Base-by-base conservation (phyloP, 2,797 vertebrate genomes). In the Enteromius afrohamiltoni region DNA sequence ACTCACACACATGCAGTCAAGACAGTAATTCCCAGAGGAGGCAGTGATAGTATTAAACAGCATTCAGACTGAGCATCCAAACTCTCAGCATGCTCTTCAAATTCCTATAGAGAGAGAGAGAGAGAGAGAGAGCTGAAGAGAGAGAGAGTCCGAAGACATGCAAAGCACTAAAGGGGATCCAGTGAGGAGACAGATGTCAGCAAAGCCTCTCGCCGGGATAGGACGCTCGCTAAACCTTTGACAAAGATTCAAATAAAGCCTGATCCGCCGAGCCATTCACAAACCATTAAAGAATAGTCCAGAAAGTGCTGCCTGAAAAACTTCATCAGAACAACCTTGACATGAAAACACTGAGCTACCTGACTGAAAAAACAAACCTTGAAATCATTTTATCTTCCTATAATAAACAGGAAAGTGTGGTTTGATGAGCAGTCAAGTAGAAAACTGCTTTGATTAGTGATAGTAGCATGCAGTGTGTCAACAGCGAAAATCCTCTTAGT, bases 121-220 rank as follows among this genome's bases (percentile, higher is more conserved):
- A 80, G 53, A 77, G 53, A 34, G n/a, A n/a, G n/a, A n/a, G n/a
- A n/a, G n/a, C n/a, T n/a, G n/a, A 26, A 23, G 53, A 17, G 31
- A 77, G 74, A 29, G 75, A 45, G 75, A 71, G 42, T 14, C 31
- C 84, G n/a, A 78, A 79, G 84, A 87, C 53, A 87, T 85, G 69
- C 84, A 90, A 92, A 91, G 89, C 87, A 92, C 88, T 85, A 84
- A 91, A 88, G 90, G 86, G 92, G 91, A 93, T 91, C 92, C 92
- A 80, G 88, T 91, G 84, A 90, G 90, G 89, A 93, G 92, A 94
- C 93, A 94, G 94, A 93, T 94, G 94, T 94, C 89, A 77, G 90
- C 89, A 93, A 93, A 95, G 92, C 93, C 91, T 92, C 92, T 94
- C 92, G 88, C 91, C 89, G 88, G 90, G 91, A 89, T 91, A 88